Evolutionary conservation across 2,797 vertebrate species (phyloP).

Genomic region (Microchirus variegatus): DNA sequence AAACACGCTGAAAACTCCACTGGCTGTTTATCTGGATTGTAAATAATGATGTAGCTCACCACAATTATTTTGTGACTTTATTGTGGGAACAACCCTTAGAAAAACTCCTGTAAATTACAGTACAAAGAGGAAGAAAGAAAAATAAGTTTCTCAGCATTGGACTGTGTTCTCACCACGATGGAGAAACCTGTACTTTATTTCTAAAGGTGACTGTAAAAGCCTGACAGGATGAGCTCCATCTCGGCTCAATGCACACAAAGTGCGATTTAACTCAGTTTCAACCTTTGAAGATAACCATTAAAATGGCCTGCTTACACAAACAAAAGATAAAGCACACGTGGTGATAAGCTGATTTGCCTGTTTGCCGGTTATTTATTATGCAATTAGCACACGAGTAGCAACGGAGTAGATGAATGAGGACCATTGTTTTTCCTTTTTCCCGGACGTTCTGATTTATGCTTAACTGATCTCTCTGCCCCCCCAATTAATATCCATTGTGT

Average conservation of each 20-base stretch:
- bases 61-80: not conserved
- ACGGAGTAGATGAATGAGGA: not conserved
- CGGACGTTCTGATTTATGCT: not conserved
- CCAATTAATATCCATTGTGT: conserved; percentile 10
- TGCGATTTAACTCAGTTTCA: conserved; percentile 14
- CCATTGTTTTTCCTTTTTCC: not conserved
- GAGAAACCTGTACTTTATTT: too few species aligned
- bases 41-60: not conserved
- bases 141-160: not conserved
- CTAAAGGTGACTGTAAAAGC: conserved; percentile 15
- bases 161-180: too few species aligned
- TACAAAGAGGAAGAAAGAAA: conserved; percentile 11
- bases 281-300: conserved; percentile 8
- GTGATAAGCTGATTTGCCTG: not conserved
- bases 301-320: conserved; percentile 2
- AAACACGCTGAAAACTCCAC: too few species aligned
- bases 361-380: not conserved
- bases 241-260: not conserved
- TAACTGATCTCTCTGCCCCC: not conserved
- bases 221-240: conserved; percentile 8
- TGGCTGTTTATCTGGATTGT: not conserved
- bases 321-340: not conserved
- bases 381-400: too few species aligned
- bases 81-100: not conserved
- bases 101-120: conserved; percentile 3